phyloP scores from a whole-genome alignment of 2,113 vertebrate genomes.

The Cariama cristata region DNA sequence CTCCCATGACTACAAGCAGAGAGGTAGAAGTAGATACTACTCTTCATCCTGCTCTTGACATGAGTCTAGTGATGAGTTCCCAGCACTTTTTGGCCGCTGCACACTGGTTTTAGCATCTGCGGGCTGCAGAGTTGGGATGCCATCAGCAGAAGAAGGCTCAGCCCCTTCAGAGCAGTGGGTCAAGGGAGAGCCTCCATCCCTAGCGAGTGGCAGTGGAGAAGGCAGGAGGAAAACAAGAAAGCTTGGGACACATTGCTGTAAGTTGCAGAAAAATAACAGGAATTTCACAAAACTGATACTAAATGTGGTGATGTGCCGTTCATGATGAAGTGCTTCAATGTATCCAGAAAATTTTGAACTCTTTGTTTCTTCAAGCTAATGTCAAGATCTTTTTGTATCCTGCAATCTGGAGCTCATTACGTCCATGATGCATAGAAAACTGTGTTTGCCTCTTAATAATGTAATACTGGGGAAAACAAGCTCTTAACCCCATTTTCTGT shows the following conservation, averaged over 20 bases:
- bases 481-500: neutral
- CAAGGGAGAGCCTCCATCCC: neutral
- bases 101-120: neutral
- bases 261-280: neutral
- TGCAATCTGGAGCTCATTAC: constrained; percentile 16
- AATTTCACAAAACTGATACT: neutral
- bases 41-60: fast-evolving
- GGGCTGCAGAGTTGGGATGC: neutral
- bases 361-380: constrained; percentile 1
- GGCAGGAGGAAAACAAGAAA: neutral
- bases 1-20: neutral
- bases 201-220: neutral
- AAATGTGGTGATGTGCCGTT: neutral
- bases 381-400: constrained; percentile 18
- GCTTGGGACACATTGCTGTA: neutral
- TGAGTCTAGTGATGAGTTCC: neutral
- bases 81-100: neutral
- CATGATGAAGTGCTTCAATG: neutral
- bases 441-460: neutral
- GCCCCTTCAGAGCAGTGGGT: neutral
- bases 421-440: neutral
- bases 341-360: neutral
- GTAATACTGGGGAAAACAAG: neutral
- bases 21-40: neutral
- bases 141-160: neutral